Base-by-base conservation (phyloP, 2,113 vertebrate species). In the Lathamus discolor region DNA sequence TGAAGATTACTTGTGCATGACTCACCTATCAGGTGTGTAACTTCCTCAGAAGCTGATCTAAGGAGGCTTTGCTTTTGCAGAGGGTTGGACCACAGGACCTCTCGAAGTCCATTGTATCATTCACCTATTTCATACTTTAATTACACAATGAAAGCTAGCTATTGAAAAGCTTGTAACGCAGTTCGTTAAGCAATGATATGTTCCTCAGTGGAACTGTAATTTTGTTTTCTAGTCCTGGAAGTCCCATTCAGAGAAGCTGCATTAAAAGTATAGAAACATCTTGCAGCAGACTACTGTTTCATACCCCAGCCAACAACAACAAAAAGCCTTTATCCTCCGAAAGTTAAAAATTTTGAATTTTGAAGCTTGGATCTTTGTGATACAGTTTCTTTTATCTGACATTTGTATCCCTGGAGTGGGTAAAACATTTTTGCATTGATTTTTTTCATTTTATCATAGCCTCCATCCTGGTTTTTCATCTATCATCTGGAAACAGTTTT, bases 1-100 rank as follows among this genome's bases (percentile, higher is more conserved):
- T 73, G 55, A 17, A 54, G 8, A 20, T 57, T 17, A 9, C 20
- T 41, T 48, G 17, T n/a, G n/a, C 17, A 7, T 10, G 9, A 49
- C 31, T 57, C 1, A 0, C 19, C 0, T 22, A 14, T 19, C 17
- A 7, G 23, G 11, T 55, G 39, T 1, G 3, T 10, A 68, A 55
- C 9, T 76, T 66, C 18, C 27, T 80, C 17, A 0, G 41, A 35
- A 1, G 37, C 41, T 52, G 54, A 19, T 22, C 31, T 70, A 7
- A 48, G 37, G 11, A 51, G 64, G 44, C 24, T n/a, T 33, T 63
- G 55, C 22, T 95, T 43, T 29, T 35, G 54, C 41, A 83, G 51
- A 49, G 27, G 18, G 11, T 29, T 51, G 82, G 35, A 24, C 27
- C 39, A 6, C 13, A 0, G 27, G 24, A 48, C 44, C 24, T 86